These are phyloP conservation scores for Procapra przewalskii DNA, from an alignment of 2,113 vertebrate species.

Conservation along the genomic window DNA sequence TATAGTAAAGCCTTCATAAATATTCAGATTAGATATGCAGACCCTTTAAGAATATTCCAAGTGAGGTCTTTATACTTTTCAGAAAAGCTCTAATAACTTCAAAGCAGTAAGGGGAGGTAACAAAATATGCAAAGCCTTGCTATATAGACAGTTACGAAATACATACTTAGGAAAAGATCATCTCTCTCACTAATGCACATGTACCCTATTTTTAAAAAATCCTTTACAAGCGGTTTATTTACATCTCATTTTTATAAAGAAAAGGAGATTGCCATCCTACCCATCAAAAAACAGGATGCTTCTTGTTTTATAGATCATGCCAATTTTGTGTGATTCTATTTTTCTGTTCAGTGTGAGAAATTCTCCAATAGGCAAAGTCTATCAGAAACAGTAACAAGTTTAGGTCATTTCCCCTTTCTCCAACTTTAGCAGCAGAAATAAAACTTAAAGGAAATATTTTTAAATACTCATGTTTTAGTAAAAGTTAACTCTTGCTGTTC, in stretches of 20 bases:
- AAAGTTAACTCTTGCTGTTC: neutral
- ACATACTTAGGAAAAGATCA: neutral
- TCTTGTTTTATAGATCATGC: neutral
- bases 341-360: neutral
- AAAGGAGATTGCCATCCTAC: neutral
- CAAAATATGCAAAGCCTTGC: slow-evolving; percentile 47
- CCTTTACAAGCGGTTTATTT: slow-evolving; percentile 4
- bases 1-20: slow-evolving; percentile 40
- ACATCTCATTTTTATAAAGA: neutral
- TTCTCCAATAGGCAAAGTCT: neutral
- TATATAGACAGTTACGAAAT: slow-evolving; percentile 24
- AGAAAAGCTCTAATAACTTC: slow-evolving; percentile 29
- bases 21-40: slow-evolving; percentile 38
- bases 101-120: slow-evolving; percentile 37
- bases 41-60: slow-evolving; percentile 41
- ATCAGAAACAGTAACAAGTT: neutral
- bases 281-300: slow-evolving; percentile 7
- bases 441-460: neutral
- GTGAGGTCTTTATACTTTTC: slow-evolving; percentile 32
- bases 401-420: neutral
- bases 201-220: slow-evolving; percentile 24
- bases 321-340: neutral
- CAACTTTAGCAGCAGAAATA: neutral
- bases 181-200: slow-evolving; percentile 4
- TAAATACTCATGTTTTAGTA: neutral